Percentiles rank a stretch among this genome's conserved stretches.
These are phyloP conservation scores for Notarius lentiginosus DNA, from an alignment of 2,113 vertebrate species.

Conservation along the genomic window DNA sequence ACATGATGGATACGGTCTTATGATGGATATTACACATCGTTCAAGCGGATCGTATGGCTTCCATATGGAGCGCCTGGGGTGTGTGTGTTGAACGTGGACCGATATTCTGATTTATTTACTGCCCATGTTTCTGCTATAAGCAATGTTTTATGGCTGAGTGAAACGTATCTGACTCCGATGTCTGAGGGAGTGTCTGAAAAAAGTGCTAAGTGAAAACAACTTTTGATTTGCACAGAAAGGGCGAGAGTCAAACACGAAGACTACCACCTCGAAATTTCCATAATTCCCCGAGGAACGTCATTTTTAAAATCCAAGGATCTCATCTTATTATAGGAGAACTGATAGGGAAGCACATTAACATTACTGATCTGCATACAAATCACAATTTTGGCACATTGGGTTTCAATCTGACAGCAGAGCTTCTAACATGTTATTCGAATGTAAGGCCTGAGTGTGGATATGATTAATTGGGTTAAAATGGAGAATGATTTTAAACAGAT, in stretches of 20 bases:
- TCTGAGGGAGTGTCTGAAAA: slow-evolving; percentile 24
- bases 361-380: slow-evolving; percentile 18
- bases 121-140: slow-evolving; percentile 29
- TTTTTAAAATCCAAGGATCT: not conserved
- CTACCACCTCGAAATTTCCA: not conserved
- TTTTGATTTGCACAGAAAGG: slow-evolving; percentile 7
- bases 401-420: slow-evolving; percentile 11
- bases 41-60: slow-evolving; percentile 43
- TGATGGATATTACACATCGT: slow-evolving; percentile 48
- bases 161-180: slow-evolving; percentile 28
- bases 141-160: slow-evolving; percentile 26
- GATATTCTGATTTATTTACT: slow-evolving; percentile 40
- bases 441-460: slow-evolving; percentile 30
- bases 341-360: slow-evolving; percentile 1
- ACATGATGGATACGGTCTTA: slow-evolving; percentile 9
- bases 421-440: slow-evolving; percentile 30
- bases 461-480: slow-evolving; percentile 40
- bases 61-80: slow-evolving; percentile 37
- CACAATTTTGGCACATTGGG: slow-evolving; percentile 7
- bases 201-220: slow-evolving; percentile 20
- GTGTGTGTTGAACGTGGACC: not conserved
- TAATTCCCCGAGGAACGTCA: not conserved
- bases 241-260: not conserved
- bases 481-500: slow-evolving; percentile 46
- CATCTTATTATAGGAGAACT: slow-evolving; percentile 8